A percentile compares a stretch with the other conserved stretches of the same genome.
Evolutionary conservation across 2,113 vertebrate species (phyloP).

Genomic region (Mystacornis crossleyi): DNA sequence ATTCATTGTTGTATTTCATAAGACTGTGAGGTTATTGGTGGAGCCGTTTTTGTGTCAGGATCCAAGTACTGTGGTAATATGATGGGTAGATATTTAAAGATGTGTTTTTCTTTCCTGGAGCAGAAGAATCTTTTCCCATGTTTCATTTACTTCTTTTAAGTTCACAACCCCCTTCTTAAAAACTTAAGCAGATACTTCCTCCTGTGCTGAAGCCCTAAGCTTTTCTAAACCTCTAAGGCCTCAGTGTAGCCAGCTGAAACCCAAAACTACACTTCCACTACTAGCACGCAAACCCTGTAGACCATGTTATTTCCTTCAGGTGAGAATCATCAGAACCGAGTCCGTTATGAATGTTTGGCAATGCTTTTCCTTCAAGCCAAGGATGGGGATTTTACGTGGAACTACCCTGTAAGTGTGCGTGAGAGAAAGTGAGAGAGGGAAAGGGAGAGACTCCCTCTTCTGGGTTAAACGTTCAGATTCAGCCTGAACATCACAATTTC

Average conservation of each 20-base stretch:
- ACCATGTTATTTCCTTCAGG: neutral
- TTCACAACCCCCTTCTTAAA: neutral
- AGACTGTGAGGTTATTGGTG: neutral
- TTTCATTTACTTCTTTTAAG: neutral
- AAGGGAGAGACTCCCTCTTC: constrained; percentile 23
- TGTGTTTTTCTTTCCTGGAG: neutral
- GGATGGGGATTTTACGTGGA: neutral
- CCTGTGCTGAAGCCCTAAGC: neutral
- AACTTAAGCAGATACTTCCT: neutral
- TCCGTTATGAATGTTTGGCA: neutral
- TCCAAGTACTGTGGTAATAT: neutral
- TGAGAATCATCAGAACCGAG: neutral
- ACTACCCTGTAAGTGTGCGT: neutral
- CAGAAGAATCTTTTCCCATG: neutral
- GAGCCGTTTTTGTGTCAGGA: neutral
- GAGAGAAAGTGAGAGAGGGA: neutral
- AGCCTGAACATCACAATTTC: neutral
- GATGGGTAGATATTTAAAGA: neutral
- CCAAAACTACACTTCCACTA: neutral
- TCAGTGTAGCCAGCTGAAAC: neutral
- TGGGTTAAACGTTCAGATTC: constrained; percentile 21
- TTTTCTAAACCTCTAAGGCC: neutral
- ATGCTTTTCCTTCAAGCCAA: neutral
- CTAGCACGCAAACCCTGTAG: neutral
- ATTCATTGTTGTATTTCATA: neutral